Evolutionary conservation across 1,140 invertebrate genomes (phyloP).

Genomic region (Gryllus bimaculatus): DNA sequence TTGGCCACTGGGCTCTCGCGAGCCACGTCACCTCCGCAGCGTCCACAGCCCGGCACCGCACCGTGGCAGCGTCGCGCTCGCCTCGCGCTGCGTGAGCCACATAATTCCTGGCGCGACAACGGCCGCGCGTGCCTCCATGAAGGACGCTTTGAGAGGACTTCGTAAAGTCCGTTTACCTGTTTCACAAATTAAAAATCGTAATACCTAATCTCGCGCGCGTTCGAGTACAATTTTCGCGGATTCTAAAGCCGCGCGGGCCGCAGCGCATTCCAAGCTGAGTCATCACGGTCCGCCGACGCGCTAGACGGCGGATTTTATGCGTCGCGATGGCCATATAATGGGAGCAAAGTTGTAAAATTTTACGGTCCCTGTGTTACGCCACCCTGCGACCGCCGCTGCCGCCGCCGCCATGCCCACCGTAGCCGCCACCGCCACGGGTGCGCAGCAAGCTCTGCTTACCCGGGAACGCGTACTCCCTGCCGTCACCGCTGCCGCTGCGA

Average conservation of each 20-base stretch:
- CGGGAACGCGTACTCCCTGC: too few species aligned
- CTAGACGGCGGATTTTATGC: not conserved
- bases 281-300: not conserved
- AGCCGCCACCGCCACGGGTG: not conserved
- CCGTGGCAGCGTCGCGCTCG: not conserved
- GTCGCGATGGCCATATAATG: not conserved
- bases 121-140: not conserved
- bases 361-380: not conserved
- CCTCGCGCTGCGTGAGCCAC: not conserved
- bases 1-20: too few species aligned
- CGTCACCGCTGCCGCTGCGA: too few species aligned
- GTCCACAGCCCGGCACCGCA: not conserved
- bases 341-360: constrained; percentile 1
- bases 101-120: not conserved
- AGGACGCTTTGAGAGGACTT: not conserved
- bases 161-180: constrained; percentile 3
- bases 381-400: not conserved
- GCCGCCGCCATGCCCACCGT: not conserved
- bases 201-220: not conserved
- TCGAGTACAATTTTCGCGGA: not conserved
- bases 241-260: not conserved
- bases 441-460: too few species aligned
- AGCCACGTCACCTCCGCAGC: not conserved
- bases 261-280: not conserved
- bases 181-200: not conserved